phyloP scores from a whole-genome alignment of 2,113 vertebrate genomes.

The Brachyistius frenatus region DNA sequence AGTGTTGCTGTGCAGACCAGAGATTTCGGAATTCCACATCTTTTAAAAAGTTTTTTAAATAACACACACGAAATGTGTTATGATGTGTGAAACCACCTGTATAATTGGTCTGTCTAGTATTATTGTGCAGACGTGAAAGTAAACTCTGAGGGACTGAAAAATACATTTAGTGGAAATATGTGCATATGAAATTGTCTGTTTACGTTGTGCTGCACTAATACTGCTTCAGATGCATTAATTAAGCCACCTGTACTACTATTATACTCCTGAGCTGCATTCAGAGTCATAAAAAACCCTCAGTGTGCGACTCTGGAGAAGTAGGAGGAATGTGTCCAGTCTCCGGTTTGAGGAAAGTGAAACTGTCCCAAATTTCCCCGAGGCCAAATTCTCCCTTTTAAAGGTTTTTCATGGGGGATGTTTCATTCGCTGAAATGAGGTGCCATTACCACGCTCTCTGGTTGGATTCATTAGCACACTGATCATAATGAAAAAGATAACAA shows the following conservation, averaged over 20 bases:
- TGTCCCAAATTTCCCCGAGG: slow-evolving; percentile 18
- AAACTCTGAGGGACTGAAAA: too few relatives aligned
- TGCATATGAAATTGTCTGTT: neutral
- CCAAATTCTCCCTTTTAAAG: slow-evolving; percentile 40
- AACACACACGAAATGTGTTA: too few relatives aligned
- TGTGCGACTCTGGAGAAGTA: neutral
- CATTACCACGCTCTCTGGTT: slow-evolving; percentile 60
- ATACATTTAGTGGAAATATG: too few relatives aligned
- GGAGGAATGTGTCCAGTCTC: neutral
- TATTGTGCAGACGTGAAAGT: too few relatives aligned
- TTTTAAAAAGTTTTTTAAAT: too few relatives aligned
- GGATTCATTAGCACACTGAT: slow-evolving; percentile 65
- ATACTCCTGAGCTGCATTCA: neutral
- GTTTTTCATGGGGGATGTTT: slow-evolving; percentile 51
- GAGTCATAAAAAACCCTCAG: neutral
- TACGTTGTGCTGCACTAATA: neutral
- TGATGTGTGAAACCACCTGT: too few relatives aligned
- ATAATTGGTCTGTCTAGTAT: too few relatives aligned
- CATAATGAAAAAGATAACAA: slow-evolving; percentile 72
- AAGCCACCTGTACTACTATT: too few relatives aligned
- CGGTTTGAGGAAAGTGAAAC: slow-evolving; percentile 30
- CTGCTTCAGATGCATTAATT: neutral
- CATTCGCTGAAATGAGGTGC: slow-evolving; percentile 52
- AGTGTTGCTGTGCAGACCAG: neutral
- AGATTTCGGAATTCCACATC: neutral